Evolutionary conservation across 1,140 invertebrate species (phyloP), one percentile per base, ranked within the genome.

Genomic region (Pteromalus puparum): DNA sequence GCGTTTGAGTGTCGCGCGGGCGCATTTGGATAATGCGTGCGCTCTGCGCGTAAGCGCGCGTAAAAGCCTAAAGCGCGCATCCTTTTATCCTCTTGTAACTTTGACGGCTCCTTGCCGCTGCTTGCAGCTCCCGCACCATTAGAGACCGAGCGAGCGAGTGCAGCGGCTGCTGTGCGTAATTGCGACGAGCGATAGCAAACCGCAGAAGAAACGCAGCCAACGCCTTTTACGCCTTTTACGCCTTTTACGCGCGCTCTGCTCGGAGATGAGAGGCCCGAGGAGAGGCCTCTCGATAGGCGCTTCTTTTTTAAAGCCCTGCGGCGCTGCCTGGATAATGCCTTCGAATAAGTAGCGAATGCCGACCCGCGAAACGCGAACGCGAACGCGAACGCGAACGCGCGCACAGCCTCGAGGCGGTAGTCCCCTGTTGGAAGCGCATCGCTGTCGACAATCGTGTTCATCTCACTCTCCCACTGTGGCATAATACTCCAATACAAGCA

Each of bases 81-180:
- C 91, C 91, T 92, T 93, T 93, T 92, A 93, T 93, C 90, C 92
- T 92, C 91, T 93, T 91, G 88, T 92, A 89, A 91, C 90, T 91
- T 90, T 87, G 89, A 88, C 89, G 38, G 21, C 73, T 48, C 42
- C 13, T 24, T 7, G 28, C 34, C 34, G 10, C n/a, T 0, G 30
- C 30, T 34, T 34, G 34, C 72, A 5, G 30, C 34, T 12, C 42
- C 30, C 6, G 30, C 6, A 48, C 73, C 42, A 48, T 75, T 75
- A 75, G n/a, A 48, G 42, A 42, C 7, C 7, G 38, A 12, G 30
- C 0, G 30, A 34, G 30, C 38, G 34, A 75, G n/a, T 48, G 73
- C 12, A 24, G 10, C 53, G 18, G 28, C 67, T 75, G 7, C 7
- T 75, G 7, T 10, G 9, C n/a, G 21, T 75, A 75, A 75, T 75